phyloP scores from a whole-genome alignment of 2,113 vertebrate genomes.

The Mesitornis unicolor region DNA sequence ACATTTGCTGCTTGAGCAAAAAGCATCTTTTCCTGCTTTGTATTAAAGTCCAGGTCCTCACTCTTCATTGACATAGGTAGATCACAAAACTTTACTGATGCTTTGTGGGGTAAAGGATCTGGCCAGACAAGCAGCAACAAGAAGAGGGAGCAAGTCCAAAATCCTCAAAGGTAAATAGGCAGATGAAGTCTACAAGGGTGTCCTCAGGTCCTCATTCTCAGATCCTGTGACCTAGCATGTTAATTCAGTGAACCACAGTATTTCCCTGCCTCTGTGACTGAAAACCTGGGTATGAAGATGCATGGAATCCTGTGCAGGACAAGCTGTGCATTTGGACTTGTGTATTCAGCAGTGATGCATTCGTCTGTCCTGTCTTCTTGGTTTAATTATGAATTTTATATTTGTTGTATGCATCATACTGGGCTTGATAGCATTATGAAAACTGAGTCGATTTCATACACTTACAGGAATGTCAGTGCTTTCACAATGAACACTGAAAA shows the following conservation, averaged over 20 bases:
- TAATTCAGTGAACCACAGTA: not conserved
- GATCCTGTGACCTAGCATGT: not conserved
- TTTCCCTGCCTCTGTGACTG: not conserved
- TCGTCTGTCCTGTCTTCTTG: not conserved
- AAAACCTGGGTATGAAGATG: not conserved
- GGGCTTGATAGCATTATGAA: not conserved
- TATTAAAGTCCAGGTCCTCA: not conserved
- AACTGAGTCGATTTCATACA: not conserved
- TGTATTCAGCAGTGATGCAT: not conserved
- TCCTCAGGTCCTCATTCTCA: not conserved
- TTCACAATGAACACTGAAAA: not conserved
- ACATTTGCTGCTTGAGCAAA: not conserved
- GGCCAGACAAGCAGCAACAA: not conserved
- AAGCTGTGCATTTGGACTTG: not conserved
- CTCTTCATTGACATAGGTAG: not conserved
- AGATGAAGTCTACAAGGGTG: not conserved
- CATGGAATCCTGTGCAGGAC: not conserved
- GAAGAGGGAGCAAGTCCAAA: not conserved
- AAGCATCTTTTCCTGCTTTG: not conserved
- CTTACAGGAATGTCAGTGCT: not conserved
- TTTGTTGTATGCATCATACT: not conserved
- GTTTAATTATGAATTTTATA: not conserved
- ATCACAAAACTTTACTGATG: not conserved
- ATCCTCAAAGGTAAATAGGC: not conserved
- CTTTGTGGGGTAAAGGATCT: not conserved